These are phyloP conservation scores for Proctacanthus coquilletti DNA, from an alignment of 1,140 invertebrate species.

Conservation along the genomic window DNA sequence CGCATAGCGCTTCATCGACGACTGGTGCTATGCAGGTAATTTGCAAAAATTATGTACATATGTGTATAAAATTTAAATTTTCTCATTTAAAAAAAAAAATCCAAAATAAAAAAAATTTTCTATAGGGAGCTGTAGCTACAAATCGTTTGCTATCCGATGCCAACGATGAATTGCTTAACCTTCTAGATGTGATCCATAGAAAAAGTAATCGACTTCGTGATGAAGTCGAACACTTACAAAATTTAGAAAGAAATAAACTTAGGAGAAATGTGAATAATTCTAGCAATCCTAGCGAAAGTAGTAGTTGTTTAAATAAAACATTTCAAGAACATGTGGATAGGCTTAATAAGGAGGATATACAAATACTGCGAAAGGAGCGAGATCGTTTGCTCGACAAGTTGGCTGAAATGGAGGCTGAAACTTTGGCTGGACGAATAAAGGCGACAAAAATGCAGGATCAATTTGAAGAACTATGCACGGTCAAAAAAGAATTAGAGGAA, in stretches of 20 bases:
- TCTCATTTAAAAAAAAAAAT: slow-evolving; percentile 17
- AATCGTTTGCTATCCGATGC: slow-evolving; percentile 33
- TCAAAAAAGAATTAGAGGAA: slow-evolving; percentile 46
- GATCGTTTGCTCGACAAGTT: slow-evolving; percentile 51
- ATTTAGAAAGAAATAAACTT: slow-evolving; percentile 13
- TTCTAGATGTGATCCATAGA: slow-evolving; percentile 69
- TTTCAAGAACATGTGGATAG: slow-evolving; percentile 20
- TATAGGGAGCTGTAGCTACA: slow-evolving; percentile 21
- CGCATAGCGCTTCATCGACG: slow-evolving; percentile 38
- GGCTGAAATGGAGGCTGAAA: slow-evolving; percentile 55
- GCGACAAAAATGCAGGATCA: slow-evolving; percentile 42
- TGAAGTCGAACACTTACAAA: slow-evolving; percentile 44
- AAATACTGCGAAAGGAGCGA: slow-evolving; percentile 47
- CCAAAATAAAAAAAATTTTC: background rate
- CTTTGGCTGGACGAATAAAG: slow-evolving; percentile 42
- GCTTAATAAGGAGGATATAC: slow-evolving; percentile 30
- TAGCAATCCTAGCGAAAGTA: background rate
- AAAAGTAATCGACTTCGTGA: slow-evolving; percentile 59
- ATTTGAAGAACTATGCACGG: slow-evolving; percentile 37
- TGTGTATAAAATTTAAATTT: background rate
- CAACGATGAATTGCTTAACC: slow-evolving; percentile 70
- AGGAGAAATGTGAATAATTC: background rate
- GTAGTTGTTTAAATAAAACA: background rate
- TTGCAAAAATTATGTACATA: slow-evolving; percentile 2
- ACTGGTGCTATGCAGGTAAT: slow-evolving; percentile 27